phyloP scores from a whole-genome alignment of 37 sponge, comb jelly and placozoan genomes.

The Cliona cf. orientalis region DNA sequence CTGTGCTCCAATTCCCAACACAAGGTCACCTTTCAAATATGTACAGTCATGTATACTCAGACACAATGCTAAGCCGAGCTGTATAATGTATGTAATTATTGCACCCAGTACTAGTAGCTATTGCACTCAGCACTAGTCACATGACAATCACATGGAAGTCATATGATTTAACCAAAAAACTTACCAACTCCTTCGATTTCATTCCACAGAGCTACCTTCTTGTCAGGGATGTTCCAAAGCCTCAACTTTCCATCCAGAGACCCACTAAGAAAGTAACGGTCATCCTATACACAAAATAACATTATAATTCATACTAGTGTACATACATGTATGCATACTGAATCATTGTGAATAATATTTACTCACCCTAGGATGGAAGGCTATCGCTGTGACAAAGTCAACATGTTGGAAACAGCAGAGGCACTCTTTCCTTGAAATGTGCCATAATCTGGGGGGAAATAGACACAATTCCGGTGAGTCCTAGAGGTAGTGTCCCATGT shows the following conservation, averaged over 20 bases:
- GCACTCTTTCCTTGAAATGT: slow-evolving; percentile 90
- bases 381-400: slow-evolving; percentile 95
- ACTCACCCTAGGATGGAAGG: slow-evolving; percentile 92
- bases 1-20: too few relatives aligned
- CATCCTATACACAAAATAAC: slow-evolving; percentile 77
- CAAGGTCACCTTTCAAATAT: too few relatives aligned
- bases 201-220: slow-evolving; percentile 95
- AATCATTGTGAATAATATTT: background rate
- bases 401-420: slow-evolving; percentile 94
- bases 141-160: background rate
- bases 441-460: slow-evolving; percentile 77
- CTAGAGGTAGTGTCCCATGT: too few relatives aligned
- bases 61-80: too few relatives aligned
- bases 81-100: too few relatives aligned
- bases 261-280: slow-evolving; percentile 94
- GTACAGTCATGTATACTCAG: too few relatives aligned
- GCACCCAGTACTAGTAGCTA: too few relatives aligned
- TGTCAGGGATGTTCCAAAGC: slow-evolving; percentile 97
- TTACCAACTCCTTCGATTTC: slow-evolving; percentile 91
- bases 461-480: too few relatives aligned
- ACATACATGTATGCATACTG: background rate
- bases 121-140: background rate
- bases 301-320: background rate
- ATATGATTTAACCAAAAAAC: too few relatives aligned
- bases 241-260: slow-evolving; percentile 94